These are phyloP conservation scores for Noctilio leporinus DNA, from an alignment of 2,113 vertebrate species.

Conservation along the genomic window DNA sequence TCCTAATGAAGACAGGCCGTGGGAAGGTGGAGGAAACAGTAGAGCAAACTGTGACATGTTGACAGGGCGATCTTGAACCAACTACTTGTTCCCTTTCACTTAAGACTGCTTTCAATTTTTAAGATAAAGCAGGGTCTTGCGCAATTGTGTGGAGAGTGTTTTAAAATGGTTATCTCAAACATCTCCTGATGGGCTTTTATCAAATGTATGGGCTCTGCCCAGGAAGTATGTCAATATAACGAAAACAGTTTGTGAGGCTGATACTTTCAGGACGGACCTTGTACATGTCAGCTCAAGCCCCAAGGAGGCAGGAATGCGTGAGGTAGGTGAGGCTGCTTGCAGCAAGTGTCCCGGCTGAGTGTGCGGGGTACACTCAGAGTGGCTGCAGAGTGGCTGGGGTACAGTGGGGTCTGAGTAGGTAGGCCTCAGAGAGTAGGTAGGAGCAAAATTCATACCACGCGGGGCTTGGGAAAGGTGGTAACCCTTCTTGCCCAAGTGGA, in stretches of 20 bases:
- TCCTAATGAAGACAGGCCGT: not conserved
- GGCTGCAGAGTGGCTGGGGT: not conserved
- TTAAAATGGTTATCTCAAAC: not conserved
- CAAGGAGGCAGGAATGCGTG: not conserved
- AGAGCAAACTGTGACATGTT: too few species aligned
- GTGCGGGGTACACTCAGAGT: not conserved
- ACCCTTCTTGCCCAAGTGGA: not conserved
- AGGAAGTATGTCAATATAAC: too few species aligned
- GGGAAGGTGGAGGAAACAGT: not conserved
- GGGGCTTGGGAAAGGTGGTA: not conserved
- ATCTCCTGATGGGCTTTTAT: not conserved
- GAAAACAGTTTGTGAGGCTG: too few species aligned
- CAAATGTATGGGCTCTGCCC: too few species aligned
- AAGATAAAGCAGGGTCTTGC: not conserved
- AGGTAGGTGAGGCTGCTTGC: not conserved
- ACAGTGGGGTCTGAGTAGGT: accelerated
- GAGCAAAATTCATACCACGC: not conserved
- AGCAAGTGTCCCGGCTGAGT: not conserved
- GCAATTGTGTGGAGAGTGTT: not conserved
- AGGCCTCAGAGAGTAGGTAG: not conserved
- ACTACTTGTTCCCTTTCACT: not conserved
- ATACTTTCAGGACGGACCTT: too few species aligned
- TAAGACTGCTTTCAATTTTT: not conserved
- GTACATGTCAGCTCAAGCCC: not conserved
- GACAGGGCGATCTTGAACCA: not conserved